A percentile compares a stretch with the other conserved stretches of the same genome.
Evolutionary conservation across 1,140 invertebrate species (phyloP).

Genomic region (Spodoptera frugiperda): DNA sequence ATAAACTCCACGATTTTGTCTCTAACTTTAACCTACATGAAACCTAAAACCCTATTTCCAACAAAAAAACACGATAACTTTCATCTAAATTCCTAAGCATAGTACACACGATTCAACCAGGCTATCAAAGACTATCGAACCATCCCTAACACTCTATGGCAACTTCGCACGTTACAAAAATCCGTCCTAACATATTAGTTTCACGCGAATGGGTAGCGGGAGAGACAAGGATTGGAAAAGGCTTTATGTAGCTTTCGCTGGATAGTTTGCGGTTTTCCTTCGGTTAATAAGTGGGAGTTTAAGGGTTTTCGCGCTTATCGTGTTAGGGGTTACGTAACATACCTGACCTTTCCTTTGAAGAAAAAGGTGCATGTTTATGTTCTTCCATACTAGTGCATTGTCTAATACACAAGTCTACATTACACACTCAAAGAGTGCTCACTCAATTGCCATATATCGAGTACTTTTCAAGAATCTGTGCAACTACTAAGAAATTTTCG

Average conservation of each 20-base stretch:
- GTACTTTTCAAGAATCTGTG: no score
- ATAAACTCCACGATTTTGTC: no score
- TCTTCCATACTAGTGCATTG: no score
- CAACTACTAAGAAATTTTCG: no score
- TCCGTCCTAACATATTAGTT: conserved; percentile 26
- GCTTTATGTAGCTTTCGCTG: background rate
- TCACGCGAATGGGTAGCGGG: background rate
- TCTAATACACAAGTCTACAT: no score
- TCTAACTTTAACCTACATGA: no score
- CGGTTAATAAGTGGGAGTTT: background rate
- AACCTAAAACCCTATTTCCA: no score
- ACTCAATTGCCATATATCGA: no score
- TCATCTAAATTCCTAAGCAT: background rate
- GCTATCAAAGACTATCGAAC: background rate
- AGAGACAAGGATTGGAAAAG: conserved; percentile 12
- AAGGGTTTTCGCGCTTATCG: background rate
- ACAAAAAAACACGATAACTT: background rate
- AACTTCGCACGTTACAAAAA: conserved; percentile 18
- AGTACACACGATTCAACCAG: background rate
- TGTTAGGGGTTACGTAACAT: background rate
- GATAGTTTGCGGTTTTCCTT: conserved; percentile 21
- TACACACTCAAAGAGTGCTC: no score
- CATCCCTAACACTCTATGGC: background rate
- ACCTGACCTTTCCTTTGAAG: no score
- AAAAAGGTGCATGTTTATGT: no score